Evolutionary conservation across 2,888 invertebrate genomes (phyloP).

Genomic region (Gastrophysa polygoni): DNA sequence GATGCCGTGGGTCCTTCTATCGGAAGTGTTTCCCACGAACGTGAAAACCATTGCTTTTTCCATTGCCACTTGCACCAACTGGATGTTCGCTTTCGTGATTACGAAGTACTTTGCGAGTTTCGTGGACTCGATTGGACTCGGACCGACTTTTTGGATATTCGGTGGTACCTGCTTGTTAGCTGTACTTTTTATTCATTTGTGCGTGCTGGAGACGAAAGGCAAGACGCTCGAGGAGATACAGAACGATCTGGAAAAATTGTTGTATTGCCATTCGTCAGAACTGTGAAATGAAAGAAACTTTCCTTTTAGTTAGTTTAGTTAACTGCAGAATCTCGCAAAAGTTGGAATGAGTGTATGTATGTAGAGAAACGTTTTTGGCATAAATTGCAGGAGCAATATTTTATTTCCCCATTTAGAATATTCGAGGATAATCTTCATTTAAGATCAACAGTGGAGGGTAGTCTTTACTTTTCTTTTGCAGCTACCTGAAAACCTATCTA

Average conservation of each 20-base stretch:
- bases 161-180: slow-evolving; percentile 34
- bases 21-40: slow-evolving; percentile 79
- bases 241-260: slow-evolving; percentile 19
- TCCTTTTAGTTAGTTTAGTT: background rate
- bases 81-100: slow-evolving; percentile 35
- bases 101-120: slow-evolving; percentile 40
- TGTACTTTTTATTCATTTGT: slow-evolving; percentile 34
- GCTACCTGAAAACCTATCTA: no score
- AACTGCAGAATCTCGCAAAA: background rate
- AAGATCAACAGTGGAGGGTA: no score
- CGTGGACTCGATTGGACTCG: slow-evolving; percentile 35
- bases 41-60: slow-evolving; percentile 64
- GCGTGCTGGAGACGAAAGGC: slow-evolving; percentile 34
- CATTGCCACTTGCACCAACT: slow-evolving; percentile 15
- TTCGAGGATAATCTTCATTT: no score
- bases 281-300: background rate
- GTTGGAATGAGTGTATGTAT: no score
- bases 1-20: slow-evolving; percentile 80
- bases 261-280: background rate
- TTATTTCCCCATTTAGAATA: no score
- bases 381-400: no score
- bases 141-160: slow-evolving; percentile 40
- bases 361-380: no score
- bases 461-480: no score
- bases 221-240: slow-evolving; percentile 28